A percentile compares a stretch with the other conserved stretches of the same genome.
Conservation (phyloP, 2,113 vertebrate species). For the Muntiacus reevesi region DNA sequence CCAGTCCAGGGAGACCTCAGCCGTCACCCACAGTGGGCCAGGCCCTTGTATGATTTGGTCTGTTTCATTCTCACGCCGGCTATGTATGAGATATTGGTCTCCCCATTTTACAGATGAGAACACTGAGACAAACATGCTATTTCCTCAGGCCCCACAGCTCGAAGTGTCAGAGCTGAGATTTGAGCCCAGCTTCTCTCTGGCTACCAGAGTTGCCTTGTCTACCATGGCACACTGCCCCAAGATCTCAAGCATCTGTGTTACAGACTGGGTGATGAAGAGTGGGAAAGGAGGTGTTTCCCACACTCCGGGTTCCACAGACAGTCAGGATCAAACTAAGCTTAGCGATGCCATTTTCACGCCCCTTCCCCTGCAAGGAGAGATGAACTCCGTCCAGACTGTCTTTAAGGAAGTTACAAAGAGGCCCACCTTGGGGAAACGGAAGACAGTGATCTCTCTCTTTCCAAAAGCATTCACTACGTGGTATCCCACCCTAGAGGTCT, state of each 20-base stretch:
- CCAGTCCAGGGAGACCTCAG: background rate
- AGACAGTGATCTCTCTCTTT: background rate
- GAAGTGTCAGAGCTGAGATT: background rate
- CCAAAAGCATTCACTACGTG: background rate
- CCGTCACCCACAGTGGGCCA: background rate
- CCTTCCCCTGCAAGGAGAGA: background rate
- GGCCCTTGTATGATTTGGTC: background rate
- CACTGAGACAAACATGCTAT: background rate
- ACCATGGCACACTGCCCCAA: accelerated
- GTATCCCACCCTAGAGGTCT: background rate
- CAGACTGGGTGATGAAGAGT: background rate
- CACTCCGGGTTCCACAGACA: accelerated
- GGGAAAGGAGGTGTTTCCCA: background rate
- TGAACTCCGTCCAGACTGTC: background rate
- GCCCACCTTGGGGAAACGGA: background rate
- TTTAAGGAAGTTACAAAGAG: background rate
- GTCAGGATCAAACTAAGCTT: background rate
- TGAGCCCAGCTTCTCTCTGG: background rate
- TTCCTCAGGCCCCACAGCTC: background rate
- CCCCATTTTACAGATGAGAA: background rate
- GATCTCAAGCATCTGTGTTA: too few species aligned
- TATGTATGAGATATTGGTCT: background rate
- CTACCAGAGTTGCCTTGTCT: background rate
- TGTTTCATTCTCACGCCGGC: background rate
- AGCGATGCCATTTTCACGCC: background rate